These are phyloP conservation scores for Valencia hispanica DNA, from an alignment of 2,797 vertebrate genomes.

Conservation along the genomic window DNA sequence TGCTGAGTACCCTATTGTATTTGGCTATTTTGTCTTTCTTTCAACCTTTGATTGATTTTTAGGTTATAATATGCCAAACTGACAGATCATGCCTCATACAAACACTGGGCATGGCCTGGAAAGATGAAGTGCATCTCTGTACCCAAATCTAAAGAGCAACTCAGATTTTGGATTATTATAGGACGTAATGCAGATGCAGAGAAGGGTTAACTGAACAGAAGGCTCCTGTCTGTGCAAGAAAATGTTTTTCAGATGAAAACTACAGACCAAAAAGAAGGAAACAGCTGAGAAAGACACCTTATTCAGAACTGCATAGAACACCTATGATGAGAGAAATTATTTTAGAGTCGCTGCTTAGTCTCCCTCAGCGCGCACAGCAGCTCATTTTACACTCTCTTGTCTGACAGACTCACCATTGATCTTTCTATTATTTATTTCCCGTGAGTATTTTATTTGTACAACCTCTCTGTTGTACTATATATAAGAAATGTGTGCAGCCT, in stretches of 20 bases:
- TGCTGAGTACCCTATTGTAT: not conserved
- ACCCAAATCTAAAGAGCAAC: not conserved
- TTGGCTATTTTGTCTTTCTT: not conserved
- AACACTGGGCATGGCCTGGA: not conserved
- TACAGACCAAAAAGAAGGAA: not conserved
- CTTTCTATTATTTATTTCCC: slow-evolving; percentile 9
- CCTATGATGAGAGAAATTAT: slow-evolving; percentile 3
- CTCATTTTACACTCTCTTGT: not conserved
- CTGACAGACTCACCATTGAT: slow-evolving; percentile 9
- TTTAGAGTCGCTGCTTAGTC: not conserved
- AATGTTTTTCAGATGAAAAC: not conserved
- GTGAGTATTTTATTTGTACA: slow-evolving; percentile 10
- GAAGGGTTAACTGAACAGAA: not conserved
- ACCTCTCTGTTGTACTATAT: slow-evolving; percentile 2
- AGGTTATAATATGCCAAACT: not conserved
- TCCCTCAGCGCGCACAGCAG: not conserved
- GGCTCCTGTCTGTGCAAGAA: not conserved
- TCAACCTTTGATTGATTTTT: not conserved
- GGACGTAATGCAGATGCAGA: not conserved
- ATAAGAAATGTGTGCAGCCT: not conserved
- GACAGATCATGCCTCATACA: not conserved
- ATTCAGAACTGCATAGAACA: not conserved
- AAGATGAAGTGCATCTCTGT: not conserved
- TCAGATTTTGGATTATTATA: not conserved
- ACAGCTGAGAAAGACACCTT: slow-evolving; percentile 1